Conservation (phyloP, 2,797 vertebrate species). For the Margarornis squamiger region DNA sequence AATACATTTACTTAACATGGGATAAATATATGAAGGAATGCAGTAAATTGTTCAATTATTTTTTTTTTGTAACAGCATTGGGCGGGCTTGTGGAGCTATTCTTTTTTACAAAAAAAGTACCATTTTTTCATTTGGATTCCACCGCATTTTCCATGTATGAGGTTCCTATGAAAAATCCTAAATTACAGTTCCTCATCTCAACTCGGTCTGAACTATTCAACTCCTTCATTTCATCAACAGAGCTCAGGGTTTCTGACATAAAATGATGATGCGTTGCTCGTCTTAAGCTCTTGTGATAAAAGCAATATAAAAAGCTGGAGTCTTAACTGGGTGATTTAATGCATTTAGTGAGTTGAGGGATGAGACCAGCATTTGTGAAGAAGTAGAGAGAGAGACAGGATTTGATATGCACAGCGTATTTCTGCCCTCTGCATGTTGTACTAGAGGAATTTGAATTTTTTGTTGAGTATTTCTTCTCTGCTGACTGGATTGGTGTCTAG, state of each 20-base stretch:
- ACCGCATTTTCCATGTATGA: background rate
- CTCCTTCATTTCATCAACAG: conserved; percentile 22
- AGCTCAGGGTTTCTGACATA: conserved; percentile 19
- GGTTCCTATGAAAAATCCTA: background rate
- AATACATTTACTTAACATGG: background rate
- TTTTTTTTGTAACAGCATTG: background rate
- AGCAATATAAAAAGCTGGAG: conserved; percentile 12
- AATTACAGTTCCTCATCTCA: conserved; percentile 9
- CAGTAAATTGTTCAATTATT: background rate
- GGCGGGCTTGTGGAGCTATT: background rate
- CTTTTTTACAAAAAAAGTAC: background rate
- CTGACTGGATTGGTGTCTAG: background rate
- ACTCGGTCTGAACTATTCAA: conserved; percentile 32
- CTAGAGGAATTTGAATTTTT: background rate
- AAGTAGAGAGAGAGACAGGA: background rate
- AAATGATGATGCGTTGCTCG: background rate
- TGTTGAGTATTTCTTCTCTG: background rate
- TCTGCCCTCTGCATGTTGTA: background rate
- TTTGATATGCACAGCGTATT: background rate
- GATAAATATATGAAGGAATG: background rate
- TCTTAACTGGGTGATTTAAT: conserved; percentile 35
- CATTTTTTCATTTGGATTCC: background rate
- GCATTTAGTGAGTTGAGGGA: background rate
- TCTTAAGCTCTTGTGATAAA: conserved; percentile 38
- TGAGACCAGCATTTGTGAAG: background rate